Evolutionary conservation across 2,113 vertebrate species (phyloP).

Genomic region (Furnarius figulus): DNA sequence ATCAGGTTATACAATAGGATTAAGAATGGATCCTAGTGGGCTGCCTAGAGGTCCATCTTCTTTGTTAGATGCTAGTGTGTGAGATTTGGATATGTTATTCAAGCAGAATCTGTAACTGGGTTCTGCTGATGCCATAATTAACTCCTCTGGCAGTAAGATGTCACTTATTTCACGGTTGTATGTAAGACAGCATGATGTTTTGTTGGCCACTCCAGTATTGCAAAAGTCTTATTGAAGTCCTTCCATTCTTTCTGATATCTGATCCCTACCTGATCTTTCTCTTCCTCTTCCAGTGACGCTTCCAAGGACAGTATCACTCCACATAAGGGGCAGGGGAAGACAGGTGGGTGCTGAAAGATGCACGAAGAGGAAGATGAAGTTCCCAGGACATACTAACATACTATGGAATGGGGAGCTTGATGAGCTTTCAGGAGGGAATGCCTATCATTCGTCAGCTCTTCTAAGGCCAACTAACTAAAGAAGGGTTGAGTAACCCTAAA

Average conservation of each 20-base stretch:
- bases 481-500: not conserved
- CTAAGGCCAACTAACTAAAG: not conserved
- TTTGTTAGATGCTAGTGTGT: not conserved
- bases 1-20: not conserved
- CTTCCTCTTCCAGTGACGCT: slow-evolving; percentile 61
- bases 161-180: not conserved
- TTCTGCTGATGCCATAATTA: not conserved
- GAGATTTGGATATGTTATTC: not conserved
- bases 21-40: not conserved
- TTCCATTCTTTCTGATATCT: slow-evolving; percentile 33
- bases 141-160: not conserved
- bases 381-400: not conserved
- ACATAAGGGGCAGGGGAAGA: slow-evolving; percentile 64
- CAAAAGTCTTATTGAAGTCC: not conserved
- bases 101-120: not conserved
- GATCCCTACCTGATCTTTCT: slow-evolving; percentile 67
- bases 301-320: slow-evolving; percentile 64
- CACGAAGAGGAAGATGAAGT: slow-evolving; percentile 61
- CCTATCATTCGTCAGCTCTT: not conserved
- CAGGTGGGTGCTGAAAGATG: slow-evolving; percentile 66
- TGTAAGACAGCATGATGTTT: not conserved
- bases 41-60: not conserved
- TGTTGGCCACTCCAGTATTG: not conserved
- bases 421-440: not conserved
- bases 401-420: not conserved